These are phyloP conservation scores for Oplegnathus fasciatus DNA, from an alignment of 2,113 vertebrate genomes.

Conservation along the genomic window DNA sequence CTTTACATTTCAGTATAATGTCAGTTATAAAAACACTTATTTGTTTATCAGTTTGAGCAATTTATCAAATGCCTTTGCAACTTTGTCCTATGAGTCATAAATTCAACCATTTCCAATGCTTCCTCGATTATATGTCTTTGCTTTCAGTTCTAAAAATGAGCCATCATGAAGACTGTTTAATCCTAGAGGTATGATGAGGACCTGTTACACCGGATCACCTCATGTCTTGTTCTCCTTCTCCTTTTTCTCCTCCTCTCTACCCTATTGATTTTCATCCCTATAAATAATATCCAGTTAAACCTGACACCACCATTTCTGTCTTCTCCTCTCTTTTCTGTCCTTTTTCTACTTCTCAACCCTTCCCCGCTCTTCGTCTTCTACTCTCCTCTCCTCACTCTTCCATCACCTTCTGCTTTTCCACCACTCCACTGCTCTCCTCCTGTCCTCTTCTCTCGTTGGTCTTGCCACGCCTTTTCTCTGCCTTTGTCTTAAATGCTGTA, in stretches of 20 bases:
- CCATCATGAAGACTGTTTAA: not conserved
- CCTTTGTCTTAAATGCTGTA: not conserved
- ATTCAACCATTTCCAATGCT: not conserved
- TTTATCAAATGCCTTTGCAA: not conserved
- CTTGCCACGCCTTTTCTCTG: not conserved
- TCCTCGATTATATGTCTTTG: not conserved
- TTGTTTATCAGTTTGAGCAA: not conserved
- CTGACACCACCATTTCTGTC: not conserved
- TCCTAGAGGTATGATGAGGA: not conserved
- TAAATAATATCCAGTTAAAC: constrained; percentile 26
- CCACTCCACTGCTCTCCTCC: not conserved
- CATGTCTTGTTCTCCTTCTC: not conserved
- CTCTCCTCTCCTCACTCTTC: not conserved
- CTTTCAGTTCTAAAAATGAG: not conserved
- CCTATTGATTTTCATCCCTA: constrained; percentile 28
- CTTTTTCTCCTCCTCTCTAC: not conserved
- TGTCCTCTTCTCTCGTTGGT: not conserved
- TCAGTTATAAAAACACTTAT: not conserved
- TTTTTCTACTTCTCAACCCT: not conserved
- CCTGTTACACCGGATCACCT: constrained; percentile 19
- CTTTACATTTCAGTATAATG: constrained; percentile 3
- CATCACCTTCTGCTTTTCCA: not conserved
- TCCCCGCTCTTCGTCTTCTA: not conserved
- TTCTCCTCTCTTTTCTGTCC: constrained; percentile 12
- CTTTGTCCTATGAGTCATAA: not conserved